Conservation (phyloP, 2,888 invertebrate species). For the Spatulosminthurus flaviceps region DNA sequence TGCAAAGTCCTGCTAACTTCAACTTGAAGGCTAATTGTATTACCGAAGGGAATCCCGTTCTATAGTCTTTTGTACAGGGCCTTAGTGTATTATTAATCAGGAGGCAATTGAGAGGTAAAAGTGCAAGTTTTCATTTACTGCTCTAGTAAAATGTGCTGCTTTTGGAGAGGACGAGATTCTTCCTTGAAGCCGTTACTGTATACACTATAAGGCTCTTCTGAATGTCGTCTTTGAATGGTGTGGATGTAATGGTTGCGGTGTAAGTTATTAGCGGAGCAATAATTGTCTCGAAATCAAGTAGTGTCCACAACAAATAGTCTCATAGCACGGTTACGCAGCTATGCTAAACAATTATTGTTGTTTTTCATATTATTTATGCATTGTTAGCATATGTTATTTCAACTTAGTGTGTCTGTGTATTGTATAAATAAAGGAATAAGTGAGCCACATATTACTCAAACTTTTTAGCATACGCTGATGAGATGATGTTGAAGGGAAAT, state of each 20-base stretch:
- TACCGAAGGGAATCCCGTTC: background rate
- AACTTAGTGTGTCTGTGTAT: too few relatives aligned
- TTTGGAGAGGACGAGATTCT: background rate
- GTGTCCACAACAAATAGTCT: background rate
- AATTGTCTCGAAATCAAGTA: background rate
- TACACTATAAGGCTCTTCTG: background rate
- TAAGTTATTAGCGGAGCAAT: background rate
- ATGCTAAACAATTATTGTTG: too few relatives aligned
- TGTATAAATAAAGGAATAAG: too few relatives aligned
- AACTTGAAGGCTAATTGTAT: constrained; percentile 14
- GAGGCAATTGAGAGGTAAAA: constrained; percentile 3
- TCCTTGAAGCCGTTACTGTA: constrained; percentile 7
- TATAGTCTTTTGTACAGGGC: background rate
- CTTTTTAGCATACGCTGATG: too few relatives aligned
- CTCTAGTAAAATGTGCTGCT: background rate
- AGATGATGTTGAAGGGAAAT: too few relatives aligned
- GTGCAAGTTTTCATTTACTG: constrained; percentile 9
- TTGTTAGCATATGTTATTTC: too few relatives aligned
- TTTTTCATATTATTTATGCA: too few relatives aligned
- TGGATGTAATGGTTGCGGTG: too few relatives aligned
- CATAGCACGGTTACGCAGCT: background rate
- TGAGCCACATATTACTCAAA: too few relatives aligned
- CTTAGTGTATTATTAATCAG: constrained; percentile 18
- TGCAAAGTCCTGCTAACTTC: background rate
- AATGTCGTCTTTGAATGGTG: too few relatives aligned